phyloP scores from a whole-genome alignment of 1,140 invertebrate species.

The Aporrectodea caliginosa region DNA sequence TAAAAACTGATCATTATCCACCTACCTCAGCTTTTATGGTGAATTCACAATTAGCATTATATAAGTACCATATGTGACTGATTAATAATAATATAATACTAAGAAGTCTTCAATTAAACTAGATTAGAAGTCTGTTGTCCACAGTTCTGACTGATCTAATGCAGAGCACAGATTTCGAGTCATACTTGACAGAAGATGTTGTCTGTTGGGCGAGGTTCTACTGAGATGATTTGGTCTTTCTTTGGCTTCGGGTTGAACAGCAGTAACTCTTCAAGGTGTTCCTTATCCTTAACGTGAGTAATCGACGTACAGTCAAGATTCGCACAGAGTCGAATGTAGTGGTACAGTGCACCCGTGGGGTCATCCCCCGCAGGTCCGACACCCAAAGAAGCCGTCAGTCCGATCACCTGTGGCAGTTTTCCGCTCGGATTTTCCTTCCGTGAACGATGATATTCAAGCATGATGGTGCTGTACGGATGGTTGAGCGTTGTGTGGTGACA shows the following conservation, averaged over 20 bases:
- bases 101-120: too few relatives aligned
- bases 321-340: conserved; percentile 27
- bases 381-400: conserved; percentile 36
- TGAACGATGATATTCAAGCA: conserved; percentile 14
- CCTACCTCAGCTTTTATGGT: too few relatives aligned
- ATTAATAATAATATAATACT: too few relatives aligned
- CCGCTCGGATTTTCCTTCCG: not conserved
- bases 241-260: conserved; percentile 14
- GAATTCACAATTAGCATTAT: too few relatives aligned
- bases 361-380: conserved; percentile 27
- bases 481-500: conserved; percentile 36
- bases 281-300: not conserved
- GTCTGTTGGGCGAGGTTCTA: too few relatives aligned
- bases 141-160: too few relatives aligned
- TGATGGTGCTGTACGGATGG: conserved; percentile 34
- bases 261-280: conserved; percentile 16
- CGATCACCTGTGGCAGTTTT: conserved; percentile 25
- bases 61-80: too few relatives aligned
- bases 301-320: conserved; percentile 29
- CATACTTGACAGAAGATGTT: too few relatives aligned
- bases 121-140: too few relatives aligned
- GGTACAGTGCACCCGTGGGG: not conserved
- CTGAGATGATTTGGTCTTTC: conserved; percentile 18
- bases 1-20: too few relatives aligned
- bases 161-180: too few relatives aligned